A percentile compares a stretch with the other conserved stretches of the same genome.
Conservation (phyloP, 2,113 vertebrate species). For the Urocitellus parryii region DNA sequence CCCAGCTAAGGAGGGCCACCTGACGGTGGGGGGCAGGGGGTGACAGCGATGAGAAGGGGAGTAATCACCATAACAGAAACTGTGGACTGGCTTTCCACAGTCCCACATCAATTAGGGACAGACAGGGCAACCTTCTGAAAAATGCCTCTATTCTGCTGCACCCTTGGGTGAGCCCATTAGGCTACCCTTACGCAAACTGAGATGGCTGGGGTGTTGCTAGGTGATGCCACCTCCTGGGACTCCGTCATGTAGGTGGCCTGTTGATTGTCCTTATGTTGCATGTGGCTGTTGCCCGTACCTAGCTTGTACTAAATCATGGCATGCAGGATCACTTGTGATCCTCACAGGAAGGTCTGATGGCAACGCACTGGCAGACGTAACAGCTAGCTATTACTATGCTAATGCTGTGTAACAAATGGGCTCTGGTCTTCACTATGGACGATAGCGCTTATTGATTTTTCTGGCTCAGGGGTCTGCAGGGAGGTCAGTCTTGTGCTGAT, state of each 20-base stretch:
- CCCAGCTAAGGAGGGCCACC: background rate
- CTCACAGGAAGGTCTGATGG: background rate
- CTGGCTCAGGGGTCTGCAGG: background rate
- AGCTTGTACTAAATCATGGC: no score
- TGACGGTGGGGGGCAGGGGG: background rate
- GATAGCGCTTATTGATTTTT: background rate
- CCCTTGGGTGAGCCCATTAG: background rate
- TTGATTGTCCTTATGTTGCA: background rate
- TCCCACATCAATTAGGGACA: accelerated
- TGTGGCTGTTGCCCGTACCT: background rate
- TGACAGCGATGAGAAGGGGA: accelerated
- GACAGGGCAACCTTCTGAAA: background rate
- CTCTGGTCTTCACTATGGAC: background rate
- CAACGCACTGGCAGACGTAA: background rate
- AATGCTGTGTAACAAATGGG: conserved; percentile 44
- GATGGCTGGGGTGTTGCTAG: no score
- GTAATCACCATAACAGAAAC: no score
- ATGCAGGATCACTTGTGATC: background rate
- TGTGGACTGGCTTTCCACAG: background rate
- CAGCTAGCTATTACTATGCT: background rate
- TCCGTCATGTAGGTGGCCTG: background rate
- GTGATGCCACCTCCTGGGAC: background rate
- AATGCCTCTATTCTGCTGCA: background rate
- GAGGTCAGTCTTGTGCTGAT: no score
- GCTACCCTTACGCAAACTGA: background rate